These are phyloP conservation scores for Notolabrus celidotus DNA, from an alignment of 2,797 vertebrate genomes.

Conservation along the genomic window DNA sequence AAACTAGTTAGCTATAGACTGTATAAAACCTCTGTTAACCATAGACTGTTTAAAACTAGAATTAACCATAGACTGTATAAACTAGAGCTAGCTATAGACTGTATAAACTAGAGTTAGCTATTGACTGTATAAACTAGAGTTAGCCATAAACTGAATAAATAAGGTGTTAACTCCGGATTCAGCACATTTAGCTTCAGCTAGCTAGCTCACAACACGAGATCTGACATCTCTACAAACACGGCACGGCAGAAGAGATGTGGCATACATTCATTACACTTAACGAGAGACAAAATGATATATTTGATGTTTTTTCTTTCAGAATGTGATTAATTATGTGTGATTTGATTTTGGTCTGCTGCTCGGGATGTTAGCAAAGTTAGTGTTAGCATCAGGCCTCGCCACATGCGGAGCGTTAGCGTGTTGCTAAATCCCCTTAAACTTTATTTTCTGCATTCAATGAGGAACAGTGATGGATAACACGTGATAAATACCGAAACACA, in stretches of 20 bases:
- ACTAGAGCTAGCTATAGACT: too few species aligned
- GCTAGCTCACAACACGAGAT: accelerated
- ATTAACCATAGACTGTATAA: too few species aligned
- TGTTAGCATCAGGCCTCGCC: slow-evolving; percentile 68
- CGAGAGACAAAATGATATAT: accelerated
- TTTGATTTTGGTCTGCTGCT: too few species aligned
- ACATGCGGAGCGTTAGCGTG: slow-evolving; percentile 61
- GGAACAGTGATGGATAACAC: accelerated
- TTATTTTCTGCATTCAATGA: not conserved
- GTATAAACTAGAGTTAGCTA: too few species aligned
- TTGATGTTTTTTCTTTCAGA: accelerated
- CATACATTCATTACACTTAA: accelerated
- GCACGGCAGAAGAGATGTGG: not conserved
- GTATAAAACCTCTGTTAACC: too few species aligned
- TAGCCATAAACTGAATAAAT: too few species aligned
- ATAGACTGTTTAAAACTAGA: too few species aligned
- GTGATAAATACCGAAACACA: accelerated
- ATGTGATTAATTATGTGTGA: too few species aligned
- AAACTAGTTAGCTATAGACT: too few species aligned
- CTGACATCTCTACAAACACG: too few species aligned
- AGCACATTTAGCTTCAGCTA: not conserved
- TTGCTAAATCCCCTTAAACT: not conserved
- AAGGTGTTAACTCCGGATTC: too few species aligned
- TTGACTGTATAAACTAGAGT: too few species aligned
- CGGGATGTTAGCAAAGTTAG: slow-evolving; percentile 12